Percentiles rank a stretch among this genome's conserved stretches.
Evolutionary conservation across 2,797 vertebrate species (phyloP).

Genomic region (Morus bassanus): DNA sequence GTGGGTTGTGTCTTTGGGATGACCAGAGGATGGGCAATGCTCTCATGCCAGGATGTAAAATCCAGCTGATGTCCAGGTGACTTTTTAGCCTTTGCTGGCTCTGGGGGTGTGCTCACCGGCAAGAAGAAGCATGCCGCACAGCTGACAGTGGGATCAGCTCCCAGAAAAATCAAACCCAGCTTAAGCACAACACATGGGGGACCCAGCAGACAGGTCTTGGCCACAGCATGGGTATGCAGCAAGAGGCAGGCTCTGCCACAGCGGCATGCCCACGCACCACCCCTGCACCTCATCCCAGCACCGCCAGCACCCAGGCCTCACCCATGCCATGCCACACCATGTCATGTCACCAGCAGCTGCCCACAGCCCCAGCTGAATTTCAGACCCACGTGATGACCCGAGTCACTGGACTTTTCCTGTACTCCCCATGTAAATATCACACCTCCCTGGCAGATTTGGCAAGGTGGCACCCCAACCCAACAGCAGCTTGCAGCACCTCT

Average conservation of each 20-base stretch:
- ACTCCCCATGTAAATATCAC: rapidly evolving
- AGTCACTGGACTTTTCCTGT: not conserved
- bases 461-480: not conserved
- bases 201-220: not conserved
- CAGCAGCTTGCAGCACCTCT: not conserved
- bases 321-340: rapidly evolving
- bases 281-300: not conserved
- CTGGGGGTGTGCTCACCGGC: not conserved
- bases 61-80: not conserved
- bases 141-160: not conserved
- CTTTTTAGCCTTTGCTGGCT: not conserved
- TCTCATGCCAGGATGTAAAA: rapidly evolving
- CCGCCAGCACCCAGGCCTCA: not conserved
- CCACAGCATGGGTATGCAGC: not conserved
- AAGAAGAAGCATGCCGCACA: not conserved
- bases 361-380: rapidly evolving
- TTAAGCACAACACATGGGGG: not conserved
- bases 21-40: not conserved
- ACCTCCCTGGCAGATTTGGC: not conserved
- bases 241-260: not conserved
- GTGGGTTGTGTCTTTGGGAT: not conserved
- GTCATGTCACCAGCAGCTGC: not conserved
- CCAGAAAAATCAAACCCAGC: not conserved
- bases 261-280: rapidly evolving
- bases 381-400: not conserved